Conservation (phyloP, 2,888 invertebrate genomes). For the Glaucopsyche alexis region DNA sequence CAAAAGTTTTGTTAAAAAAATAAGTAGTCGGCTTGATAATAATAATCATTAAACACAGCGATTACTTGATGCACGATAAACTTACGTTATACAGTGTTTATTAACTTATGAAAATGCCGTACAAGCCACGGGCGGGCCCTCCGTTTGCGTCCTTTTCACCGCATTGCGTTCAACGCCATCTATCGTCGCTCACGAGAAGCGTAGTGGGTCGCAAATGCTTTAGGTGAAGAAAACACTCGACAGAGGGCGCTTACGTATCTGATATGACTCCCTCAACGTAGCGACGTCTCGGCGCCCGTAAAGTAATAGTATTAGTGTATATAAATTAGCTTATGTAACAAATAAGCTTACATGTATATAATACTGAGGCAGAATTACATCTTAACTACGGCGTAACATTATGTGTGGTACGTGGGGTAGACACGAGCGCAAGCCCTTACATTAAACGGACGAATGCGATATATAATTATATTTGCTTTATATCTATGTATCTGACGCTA, state of each 20-base stretch:
- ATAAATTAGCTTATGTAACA: constrained; percentile 79
- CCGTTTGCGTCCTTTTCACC: constrained; percentile 50
- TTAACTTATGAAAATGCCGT: constrained; percentile 72
- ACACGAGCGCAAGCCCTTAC: constrained; percentile 80
- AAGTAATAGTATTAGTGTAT: constrained; percentile 76
- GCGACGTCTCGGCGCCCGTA: constrained; percentile 74
- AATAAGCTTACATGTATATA: constrained; percentile 80
- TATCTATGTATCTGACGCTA: constrained; percentile 80
- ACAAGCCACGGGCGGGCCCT: constrained; percentile 72
- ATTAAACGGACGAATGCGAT: constrained; percentile 80
- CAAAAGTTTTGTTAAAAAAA: constrained; percentile 76
- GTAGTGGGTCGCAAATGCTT: constrained; percentile 34
- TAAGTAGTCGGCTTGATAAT: constrained; percentile 66
- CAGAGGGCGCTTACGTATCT: constrained; percentile 64
- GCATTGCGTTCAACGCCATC: constrained; percentile 43
- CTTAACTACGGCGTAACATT: constrained; percentile 79
- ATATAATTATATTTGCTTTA: constrained; percentile 80
- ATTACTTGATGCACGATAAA: constrained; percentile 70
- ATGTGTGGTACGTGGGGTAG: constrained; percentile 78
- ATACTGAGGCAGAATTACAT: constrained; percentile 81
- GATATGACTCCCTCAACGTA: constrained; percentile 75
- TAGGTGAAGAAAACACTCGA: constrained; percentile 50
- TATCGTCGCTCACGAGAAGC: constrained; percentile 33
- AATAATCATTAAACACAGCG: constrained; percentile 61
- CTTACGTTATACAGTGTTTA: constrained; percentile 75